Conservation (phyloP, 30 jellyfish, hydroid and myxozoan genomes). For the Rhopilema esculentum region DNA sequence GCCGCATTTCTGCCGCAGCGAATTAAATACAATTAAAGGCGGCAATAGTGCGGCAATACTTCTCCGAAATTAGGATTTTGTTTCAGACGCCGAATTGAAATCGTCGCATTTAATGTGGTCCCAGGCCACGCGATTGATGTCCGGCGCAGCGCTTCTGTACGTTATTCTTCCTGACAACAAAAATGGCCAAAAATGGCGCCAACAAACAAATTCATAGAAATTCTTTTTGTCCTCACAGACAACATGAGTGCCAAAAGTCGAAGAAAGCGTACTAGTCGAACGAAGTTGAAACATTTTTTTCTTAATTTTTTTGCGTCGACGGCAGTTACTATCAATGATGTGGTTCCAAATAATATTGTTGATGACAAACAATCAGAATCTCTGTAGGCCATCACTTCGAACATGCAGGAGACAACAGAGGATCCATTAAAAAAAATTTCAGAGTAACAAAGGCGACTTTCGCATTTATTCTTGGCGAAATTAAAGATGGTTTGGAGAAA, state of each 20-base stretch:
- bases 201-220: background rate
- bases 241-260: slow-evolving; percentile 5
- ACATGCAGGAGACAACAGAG: slow-evolving; percentile 22
- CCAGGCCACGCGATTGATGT: background rate
- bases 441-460: too few species aligned
- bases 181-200: slow-evolving; percentile 7
- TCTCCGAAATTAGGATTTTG: slow-evolving; percentile 1
- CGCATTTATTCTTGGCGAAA: too few species aligned
- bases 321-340: background rate
- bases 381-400: slow-evolving; percentile 1
- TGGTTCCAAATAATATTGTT: slow-evolving; percentile 27
- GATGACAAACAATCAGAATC: slow-evolving; percentile 22
- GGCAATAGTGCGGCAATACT: slow-evolving; percentile 31
- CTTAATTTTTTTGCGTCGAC: background rate
- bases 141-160: background rate
- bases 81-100: slow-evolving; percentile 41
- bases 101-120: slow-evolving; percentile 2
- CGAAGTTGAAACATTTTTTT: slow-evolving; percentile 20
- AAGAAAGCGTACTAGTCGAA: slow-evolving; percentile 34
- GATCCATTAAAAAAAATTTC: too few species aligned
- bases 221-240: background rate
- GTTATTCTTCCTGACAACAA: background rate
- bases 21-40: slow-evolving; percentile 33
- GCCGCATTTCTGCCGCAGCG: slow-evolving; percentile 49
- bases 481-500: too few species aligned